Percentiles rank a stretch among this genome's conserved stretches.
phyloP scores from a whole-genome alignment of 2,888 invertebrate species.

The Athripsodes cinereus region DNA sequence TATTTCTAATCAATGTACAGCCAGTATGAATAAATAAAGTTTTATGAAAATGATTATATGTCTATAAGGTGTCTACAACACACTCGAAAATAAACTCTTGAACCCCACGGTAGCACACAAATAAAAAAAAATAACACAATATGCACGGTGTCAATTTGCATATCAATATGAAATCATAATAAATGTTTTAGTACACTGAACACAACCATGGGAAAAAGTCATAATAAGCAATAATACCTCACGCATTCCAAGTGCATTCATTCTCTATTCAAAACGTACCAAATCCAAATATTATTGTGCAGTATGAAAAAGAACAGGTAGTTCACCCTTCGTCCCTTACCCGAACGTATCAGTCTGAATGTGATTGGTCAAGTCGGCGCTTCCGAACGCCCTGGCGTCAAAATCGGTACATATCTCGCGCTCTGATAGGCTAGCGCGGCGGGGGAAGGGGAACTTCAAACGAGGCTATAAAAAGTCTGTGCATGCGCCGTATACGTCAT shows the following conservation, averaged over 20 bases:
- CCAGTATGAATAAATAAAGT: no score
- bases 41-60: no score
- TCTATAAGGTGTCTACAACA: no score
- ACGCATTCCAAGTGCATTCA: constrained; percentile 18
- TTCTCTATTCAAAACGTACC: constrained; percentile 18
- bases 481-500: constrained; percentile 39
- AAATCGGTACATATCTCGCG: constrained; percentile 11
- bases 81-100: no score
- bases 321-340: constrained; percentile 20
- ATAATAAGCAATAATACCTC: constrained; percentile 43
- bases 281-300: no score
- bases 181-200: constrained; percentile 46
- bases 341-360: constrained; percentile 32
- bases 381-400: constrained; percentile 41
- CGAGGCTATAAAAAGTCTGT: constrained; percentile 36
- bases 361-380: constrained; percentile 45
- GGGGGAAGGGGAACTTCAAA: constrained; percentile 30
- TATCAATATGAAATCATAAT: constrained; percentile 37
- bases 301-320: constrained; percentile 28
- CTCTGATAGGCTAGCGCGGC: constrained; percentile 26
- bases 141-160: constrained; percentile 39
- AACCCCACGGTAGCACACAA: no score
- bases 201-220: constrained; percentile 50
- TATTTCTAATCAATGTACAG: no score
- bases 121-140: constrained; percentile 31